A percentile compares a stretch with the other conserved stretches of the same genome.
Conservation (phyloP, 1,140 invertebrate genomes). For the Zaprionus africanus region DNA sequence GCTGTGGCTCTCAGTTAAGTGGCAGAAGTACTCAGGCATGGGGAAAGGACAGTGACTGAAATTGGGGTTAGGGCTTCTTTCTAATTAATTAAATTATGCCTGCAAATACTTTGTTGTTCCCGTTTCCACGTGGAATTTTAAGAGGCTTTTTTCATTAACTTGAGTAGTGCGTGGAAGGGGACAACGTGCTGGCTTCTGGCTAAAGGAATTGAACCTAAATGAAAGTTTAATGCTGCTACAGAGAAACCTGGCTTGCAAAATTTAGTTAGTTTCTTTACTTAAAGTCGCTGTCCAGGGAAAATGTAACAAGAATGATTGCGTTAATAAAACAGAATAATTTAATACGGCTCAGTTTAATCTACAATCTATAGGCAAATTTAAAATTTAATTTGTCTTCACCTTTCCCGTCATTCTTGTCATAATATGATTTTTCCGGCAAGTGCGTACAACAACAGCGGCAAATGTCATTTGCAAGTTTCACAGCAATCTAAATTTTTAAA, state of each 20-base stretch:
- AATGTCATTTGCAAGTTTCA: slow-evolving; percentile 52
- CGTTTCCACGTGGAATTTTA: slow-evolving; percentile 38
- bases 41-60: neutral
- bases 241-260: neutral
- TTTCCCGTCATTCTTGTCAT: neutral
- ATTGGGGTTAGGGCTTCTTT: slow-evolving; percentile 22
- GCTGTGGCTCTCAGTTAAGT: slow-evolving; percentile 48
- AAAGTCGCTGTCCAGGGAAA: no score
- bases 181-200: neutral
- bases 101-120: slow-evolving; percentile 40
- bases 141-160: slow-evolving; percentile 47
- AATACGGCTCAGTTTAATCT: neutral
- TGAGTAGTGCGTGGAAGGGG: neutral
- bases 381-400: neutral
- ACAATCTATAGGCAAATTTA: neutral
- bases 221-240: neutral
- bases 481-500: slow-evolving; percentile 73
- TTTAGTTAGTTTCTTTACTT: neutral
- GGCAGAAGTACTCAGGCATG: slow-evolving; percentile 30
- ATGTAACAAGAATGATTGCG: neutral
- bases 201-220: slow-evolving; percentile 24
- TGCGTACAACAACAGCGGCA: slow-evolving; percentile 15
- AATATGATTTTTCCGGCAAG: slow-evolving; percentile 15
- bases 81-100: slow-evolving; percentile 63
- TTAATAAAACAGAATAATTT: neutral